Evolutionary conservation across 1,140 invertebrate species (phyloP).

Genomic region (Pseudomyrmex pallidus): DNA sequence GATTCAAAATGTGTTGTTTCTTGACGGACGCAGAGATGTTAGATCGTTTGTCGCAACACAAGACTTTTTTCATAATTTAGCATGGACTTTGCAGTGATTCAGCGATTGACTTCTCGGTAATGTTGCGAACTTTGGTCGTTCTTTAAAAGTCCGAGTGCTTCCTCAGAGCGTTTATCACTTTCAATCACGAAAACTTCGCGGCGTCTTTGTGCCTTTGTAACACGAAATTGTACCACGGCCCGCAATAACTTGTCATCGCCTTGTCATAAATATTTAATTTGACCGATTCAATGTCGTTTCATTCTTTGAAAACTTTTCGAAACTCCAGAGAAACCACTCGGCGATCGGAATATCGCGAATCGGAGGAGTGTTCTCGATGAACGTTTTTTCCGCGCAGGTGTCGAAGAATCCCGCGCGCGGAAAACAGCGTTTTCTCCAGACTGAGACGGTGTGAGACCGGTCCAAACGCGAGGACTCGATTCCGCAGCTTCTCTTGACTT

Average conservation of each 20-base stretch:
- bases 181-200: constrained; percentile 39
- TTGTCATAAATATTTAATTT: constrained; percentile 39
- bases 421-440: constrained; percentile 24
- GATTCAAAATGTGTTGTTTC: not conserved
- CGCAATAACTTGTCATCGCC: constrained; percentile 32
- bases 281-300: not conserved
- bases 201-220: not conserved
- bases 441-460: constrained; percentile 1
- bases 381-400: not conserved
- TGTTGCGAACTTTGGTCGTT: constrained; percentile 6
- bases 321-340: constrained; percentile 33
- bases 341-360: constrained; percentile 29
- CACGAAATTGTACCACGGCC: constrained; percentile 8
- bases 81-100: not conserved
- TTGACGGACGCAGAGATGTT: not conserved
- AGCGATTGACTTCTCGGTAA: not conserved
- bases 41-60: not conserved
- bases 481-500: constrained; percentile 64
- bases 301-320: constrained; percentile 8
- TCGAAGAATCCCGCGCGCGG: not conserved
- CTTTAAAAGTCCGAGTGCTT: constrained; percentile 13
- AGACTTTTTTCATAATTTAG: not conserved
- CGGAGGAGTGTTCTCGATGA: not conserved
- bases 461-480: constrained; percentile 44
- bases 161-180: constrained; percentile 9